These are phyloP conservation scores for Drosophila truncata DNA, from an alignment of 1,140 invertebrate species.

Conservation along the genomic window DNA sequence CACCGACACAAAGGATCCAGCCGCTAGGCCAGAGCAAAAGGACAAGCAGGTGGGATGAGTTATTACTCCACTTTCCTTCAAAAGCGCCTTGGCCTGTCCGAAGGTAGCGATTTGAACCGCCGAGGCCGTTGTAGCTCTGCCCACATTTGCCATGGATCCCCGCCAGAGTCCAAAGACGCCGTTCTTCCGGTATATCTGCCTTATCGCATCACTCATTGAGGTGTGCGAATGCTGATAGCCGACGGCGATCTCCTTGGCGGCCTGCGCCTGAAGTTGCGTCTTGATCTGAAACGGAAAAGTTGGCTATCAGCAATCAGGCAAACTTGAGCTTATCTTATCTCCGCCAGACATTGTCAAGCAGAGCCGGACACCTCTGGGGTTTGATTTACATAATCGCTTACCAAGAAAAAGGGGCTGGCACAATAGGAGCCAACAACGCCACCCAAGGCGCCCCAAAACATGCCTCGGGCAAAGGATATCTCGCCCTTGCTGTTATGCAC, in stretches of 20 bases:
- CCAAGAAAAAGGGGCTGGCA: conserved; percentile 84
- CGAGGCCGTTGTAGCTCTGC: conserved; percentile 93
- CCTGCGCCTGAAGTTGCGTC: conserved; percentile 94
- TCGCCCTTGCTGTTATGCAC: conserved; percentile 90
- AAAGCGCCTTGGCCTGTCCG: conserved; percentile 88
- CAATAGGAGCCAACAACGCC: conserved; percentile 89
- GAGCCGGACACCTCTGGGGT: neutral
- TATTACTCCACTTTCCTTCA: conserved; percentile 84
- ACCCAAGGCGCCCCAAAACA: conserved; percentile 89
- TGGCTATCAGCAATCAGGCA: conserved; percentile 11
- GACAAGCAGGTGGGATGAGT: conserved; percentile 88
- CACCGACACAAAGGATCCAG: conserved; percentile 92
- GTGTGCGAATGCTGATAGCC: conserved; percentile 93
- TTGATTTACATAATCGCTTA: conserved; percentile 64
- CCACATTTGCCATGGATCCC: conserved; percentile 90
- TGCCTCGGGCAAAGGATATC: conserved; percentile 89
- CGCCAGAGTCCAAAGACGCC: conserved; percentile 92
- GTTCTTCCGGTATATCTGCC: conserved; percentile 89
- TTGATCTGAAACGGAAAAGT: conserved; percentile 88
- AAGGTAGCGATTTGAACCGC: conserved; percentile 94
- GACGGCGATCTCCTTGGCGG: conserved; percentile 92
- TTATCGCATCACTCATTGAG: conserved; percentile 89
- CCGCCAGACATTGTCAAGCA: conserved; percentile 15
- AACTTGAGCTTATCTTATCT: conserved; percentile 32
- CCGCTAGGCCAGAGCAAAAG: conserved; percentile 91